Evolutionary conservation across 2,113 vertebrate genomes (phyloP), one percentile per base, ranked within the genome.

Genomic region (Eonycteris spelaea): DNA sequence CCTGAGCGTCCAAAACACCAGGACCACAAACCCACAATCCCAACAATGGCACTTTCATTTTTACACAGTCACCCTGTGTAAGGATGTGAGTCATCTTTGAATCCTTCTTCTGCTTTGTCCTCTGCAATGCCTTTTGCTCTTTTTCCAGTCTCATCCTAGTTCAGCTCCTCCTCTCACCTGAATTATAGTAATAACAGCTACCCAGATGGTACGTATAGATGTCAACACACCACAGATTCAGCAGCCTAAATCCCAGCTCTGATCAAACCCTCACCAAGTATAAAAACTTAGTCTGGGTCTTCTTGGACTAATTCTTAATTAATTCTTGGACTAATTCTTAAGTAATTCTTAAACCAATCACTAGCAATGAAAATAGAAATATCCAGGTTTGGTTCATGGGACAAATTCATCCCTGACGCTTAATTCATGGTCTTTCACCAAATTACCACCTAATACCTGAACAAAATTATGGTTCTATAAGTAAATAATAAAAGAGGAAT

Each of bases 401-500:
- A 78, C 33, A 71, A 75, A 75, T 55, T 61, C 30, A 57, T 78
- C 28, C 30, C 59, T 70, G 22, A 53, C 22, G 14, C 38, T 86
- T 63, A 59, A 28, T 1, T 15, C 26, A 82, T 14, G 19, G 38
- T 71, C 43, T 19, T 93, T 80, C 59, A 90, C 22, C 74, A 90
- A 55, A 78, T 71, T 71, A n/a, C 8, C 43, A 89, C 33, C 38
- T 48, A 82, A 45, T 30, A 45, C 14, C 14, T 38, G 28, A 88
- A 77, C 15, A 82, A 90, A 92, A 86, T 68, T 73, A 45, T 71
- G 45, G 7, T 86, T 80, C 40, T 73, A 35, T 55, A 68, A 89
- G 87, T 63, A 92, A 78, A 86, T 85, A 91, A 96, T n/a, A 93
- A 65, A 7, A 65, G 14, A 35, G 26, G 63, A 91, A 38, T 85